Conservation (phyloP, 2,113 vertebrate genomes). For the Ginglymostoma cirratum region DNA sequence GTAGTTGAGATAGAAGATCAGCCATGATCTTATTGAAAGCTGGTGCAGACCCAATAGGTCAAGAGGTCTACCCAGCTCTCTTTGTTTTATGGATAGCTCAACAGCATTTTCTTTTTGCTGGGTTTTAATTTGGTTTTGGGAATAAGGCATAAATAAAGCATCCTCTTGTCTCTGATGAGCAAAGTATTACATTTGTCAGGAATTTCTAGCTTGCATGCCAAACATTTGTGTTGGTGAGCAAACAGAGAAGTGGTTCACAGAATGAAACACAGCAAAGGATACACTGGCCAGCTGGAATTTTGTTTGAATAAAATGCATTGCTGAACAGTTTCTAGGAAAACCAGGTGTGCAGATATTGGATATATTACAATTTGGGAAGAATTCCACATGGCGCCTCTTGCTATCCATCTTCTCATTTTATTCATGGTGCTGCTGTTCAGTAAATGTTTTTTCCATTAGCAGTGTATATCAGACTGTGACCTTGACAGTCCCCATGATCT, state of each 20-base stretch:
- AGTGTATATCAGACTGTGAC: background rate
- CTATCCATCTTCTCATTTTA: background rate
- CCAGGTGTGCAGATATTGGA: background rate
- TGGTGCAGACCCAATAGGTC: too few species aligned
- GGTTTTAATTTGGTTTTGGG: background rate
- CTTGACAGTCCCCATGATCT: background rate
- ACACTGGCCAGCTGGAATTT: background rate
- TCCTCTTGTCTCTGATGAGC: background rate
- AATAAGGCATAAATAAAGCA: background rate
- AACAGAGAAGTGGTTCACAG: background rate
- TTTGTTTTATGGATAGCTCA: background rate
- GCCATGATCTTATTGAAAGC: background rate
- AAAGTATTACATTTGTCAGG: background rate
- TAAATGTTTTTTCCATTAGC: background rate
- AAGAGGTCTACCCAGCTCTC: background rate
- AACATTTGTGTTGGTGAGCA: background rate
- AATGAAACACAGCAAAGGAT: background rate
- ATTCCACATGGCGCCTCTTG: background rate
- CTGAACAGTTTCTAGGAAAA: slow-evolving; percentile 4
- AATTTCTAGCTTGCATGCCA: slow-evolving; percentile 11
- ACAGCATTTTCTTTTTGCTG: too few species aligned
- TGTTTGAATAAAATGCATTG: background rate
- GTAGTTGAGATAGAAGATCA: background rate
- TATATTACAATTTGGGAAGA: background rate
- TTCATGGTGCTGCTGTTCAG: background rate